A percentile compares a stretch with the other conserved stretches of the same genome.
Evolutionary conservation across 2,888 invertebrate genomes (phyloP).

Genomic region (Ectropis crepuscularia): DNA sequence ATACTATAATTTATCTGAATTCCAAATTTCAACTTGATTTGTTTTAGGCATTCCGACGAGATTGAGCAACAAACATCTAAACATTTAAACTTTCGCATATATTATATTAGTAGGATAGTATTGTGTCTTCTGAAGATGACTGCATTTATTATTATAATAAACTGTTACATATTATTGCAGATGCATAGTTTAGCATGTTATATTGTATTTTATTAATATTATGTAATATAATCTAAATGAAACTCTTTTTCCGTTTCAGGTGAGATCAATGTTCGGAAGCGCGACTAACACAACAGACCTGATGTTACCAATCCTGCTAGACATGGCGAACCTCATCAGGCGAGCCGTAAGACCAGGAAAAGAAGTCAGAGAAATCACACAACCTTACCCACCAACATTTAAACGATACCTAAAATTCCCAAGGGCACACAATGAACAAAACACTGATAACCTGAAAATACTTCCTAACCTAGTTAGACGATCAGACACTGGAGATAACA

Average conservation of each 20-base stretch:
- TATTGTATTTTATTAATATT: background rate
- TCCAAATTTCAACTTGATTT: too few species aligned
- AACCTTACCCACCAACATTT: slow-evolving; percentile 38
- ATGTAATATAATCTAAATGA: background rate
- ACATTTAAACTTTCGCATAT: too few species aligned
- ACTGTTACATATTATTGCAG: too few species aligned
- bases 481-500: slow-evolving; percentile 64
- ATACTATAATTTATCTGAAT: too few species aligned
- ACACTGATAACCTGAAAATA: background rate
- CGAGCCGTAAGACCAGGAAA: slow-evolving; percentile 76
- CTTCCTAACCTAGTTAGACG: slow-evolving; percentile 45
- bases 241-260: slow-evolving; percentile 67
- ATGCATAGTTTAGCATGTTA: too few species aligned
- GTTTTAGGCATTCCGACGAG: too few species aligned
- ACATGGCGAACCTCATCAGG: slow-evolving; percentile 87
- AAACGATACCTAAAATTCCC: slow-evolving; percentile 51
- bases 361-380: slow-evolving; percentile 64
- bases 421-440: background rate
- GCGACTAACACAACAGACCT: slow-evolving; percentile 83
- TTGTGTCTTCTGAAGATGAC: too few species aligned
- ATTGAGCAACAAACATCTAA: too few species aligned
- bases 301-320: slow-evolving; percentile 86
- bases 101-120: too few species aligned
- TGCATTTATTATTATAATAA: too few species aligned
- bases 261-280: slow-evolving; percentile 85